Evolutionary conservation across 2,113 vertebrate genomes (phyloP), one percentile per base, ranked within the genome.

Genomic region (Todiramphus chloris): DNA sequence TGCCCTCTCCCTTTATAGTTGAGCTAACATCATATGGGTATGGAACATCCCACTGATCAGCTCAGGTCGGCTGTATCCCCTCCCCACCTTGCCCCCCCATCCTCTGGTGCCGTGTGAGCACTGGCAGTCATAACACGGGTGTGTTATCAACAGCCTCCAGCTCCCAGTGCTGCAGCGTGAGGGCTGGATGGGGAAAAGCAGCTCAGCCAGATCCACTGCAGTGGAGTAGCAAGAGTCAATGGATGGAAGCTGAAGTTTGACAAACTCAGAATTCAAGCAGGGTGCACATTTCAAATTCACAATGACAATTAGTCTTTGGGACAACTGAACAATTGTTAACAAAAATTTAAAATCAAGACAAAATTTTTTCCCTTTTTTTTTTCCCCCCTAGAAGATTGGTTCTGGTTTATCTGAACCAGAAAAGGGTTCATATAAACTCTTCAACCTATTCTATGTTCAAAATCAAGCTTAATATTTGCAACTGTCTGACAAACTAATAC

Each of bases 351-450:
- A 83, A 64, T 51, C 23, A 48, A 83, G 30, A 39, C 5, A 51
- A 11, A 33, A 11, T 46, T 67, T 51, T 51, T 33, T 48, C 7
- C 14, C 14, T 6, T 28, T 4, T 18, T 5, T 12, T 13, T 44
- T 21, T 10, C 13, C 4, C 27, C 5, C 2, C 3, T 13, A n/a
- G 11, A 59, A 41, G 10, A 39, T 10, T 50, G 3, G 4, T 44
- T 87, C n/a, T 59, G 10, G 6, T 9, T 44, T 44, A 16, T 7
- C 43, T 67, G 59, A 75, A 67, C 14, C 28, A 81, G 35, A 69
- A 67, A 44, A 58, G 30, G 8, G 7, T 46, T 78, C 62, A 75
- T 21, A 79, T 21, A 79, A 78, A 73, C 11, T 63, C 13, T 64
- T 53, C 33, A 24, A 66, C 13, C 4, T 48, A 11, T 25, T 59